Percentiles rank a stretch among this genome's conserved stretches.
Evolutionary conservation across 2,888 invertebrate species (phyloP).

Genomic region (Crioceris asparagi): DNA sequence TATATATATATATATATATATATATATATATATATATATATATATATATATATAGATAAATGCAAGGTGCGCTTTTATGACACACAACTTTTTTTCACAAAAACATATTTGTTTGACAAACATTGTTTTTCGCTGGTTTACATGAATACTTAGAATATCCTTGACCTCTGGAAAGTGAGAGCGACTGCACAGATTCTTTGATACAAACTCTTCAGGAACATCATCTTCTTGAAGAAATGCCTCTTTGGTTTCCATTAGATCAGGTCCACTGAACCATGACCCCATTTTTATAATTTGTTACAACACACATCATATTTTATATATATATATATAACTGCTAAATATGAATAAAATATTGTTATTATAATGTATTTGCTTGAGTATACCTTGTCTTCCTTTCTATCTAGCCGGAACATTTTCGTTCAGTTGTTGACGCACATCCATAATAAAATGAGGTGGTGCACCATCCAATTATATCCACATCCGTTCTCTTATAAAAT

Average conservation of each 20-base stretch:
- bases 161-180: slow-evolving; percentile 7
- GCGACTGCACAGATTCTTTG: slow-evolving; percentile 8
- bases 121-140: slow-evolving; percentile 11
- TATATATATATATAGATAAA: too few species aligned
- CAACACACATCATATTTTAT: slow-evolving; percentile 1
- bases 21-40: too few species aligned
- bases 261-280: slow-evolving; percentile 1
- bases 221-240: slow-evolving; percentile 9
- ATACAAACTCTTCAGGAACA: slow-evolving; percentile 10
- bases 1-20: too few species aligned
- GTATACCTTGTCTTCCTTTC: too few species aligned
- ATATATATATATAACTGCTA: too few species aligned
- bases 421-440: too few species aligned
- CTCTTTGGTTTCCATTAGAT: slow-evolving; percentile 4
- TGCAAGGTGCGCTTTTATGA: background rate
- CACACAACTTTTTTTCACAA: slow-evolving; percentile 6
- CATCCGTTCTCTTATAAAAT: too few species aligned
- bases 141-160: slow-evolving; percentile 10
- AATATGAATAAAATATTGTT: too few species aligned
- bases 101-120: slow-evolving; percentile 6
- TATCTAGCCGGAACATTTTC: too few species aligned
- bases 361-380: too few species aligned
- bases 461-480: too few species aligned
- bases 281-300: slow-evolving; percentile 1
- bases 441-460: too few species aligned